phyloP scores from a whole-genome alignment of 2,888 invertebrate species.

The Eledona agricola region DNA sequence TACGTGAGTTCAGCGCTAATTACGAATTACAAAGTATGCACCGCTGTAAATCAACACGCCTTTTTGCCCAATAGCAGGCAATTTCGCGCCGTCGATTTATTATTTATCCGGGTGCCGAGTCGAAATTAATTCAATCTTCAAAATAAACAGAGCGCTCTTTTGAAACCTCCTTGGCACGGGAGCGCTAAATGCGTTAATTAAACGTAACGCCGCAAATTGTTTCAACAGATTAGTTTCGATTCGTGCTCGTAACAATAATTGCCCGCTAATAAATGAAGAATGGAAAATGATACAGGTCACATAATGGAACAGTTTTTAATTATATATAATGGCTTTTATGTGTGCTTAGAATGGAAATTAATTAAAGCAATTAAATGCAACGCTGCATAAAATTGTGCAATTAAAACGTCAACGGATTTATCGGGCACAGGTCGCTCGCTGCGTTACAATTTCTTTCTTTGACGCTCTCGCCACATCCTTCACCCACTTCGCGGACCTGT shows the following conservation, averaged over 20 bases:
- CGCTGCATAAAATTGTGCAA: constrained; percentile 28
- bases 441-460: constrained; percentile 9
- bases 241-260: constrained; percentile 5
- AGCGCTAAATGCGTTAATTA: constrained; percentile 22
- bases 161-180: constrained; percentile 21
- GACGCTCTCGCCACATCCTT: constrained; percentile 7
- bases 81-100: constrained; percentile 12
- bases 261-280: constrained; percentile 10
- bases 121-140: constrained; percentile 30
- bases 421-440: constrained; percentile 2
- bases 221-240: constrained; percentile 17
- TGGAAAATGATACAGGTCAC: constrained; percentile 15
- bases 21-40: constrained; percentile 29
- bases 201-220: constrained; percentile 27
- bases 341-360: constrained; percentile 24
- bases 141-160: constrained; percentile 25
- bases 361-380: constrained; percentile 26
- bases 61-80: constrained; percentile 10
- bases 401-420: constrained; percentile 21
- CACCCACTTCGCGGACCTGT: constrained; percentile 9
- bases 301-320: constrained; percentile 18
- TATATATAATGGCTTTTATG: constrained; percentile 12
- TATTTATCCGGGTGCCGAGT: constrained; percentile 23
- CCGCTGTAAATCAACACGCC: constrained; percentile 6
- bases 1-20: constrained; percentile 48